Evolutionary conservation across 2,888 invertebrate genomes (phyloP).

Genomic region (Hypselothyrea guttata): DNA sequence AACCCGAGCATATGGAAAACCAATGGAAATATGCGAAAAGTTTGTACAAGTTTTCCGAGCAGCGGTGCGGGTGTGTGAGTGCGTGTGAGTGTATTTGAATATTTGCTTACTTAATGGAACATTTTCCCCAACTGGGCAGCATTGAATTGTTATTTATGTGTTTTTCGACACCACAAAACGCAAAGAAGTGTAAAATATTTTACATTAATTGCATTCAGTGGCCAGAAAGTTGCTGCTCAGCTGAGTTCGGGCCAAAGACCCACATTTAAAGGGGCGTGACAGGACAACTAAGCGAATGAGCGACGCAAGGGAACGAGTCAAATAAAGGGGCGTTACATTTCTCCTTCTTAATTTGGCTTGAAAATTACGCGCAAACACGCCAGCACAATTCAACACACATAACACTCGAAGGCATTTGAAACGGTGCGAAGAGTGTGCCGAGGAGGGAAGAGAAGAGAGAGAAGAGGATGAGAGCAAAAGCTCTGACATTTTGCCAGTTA

Average conservation of each 20-base stretch:
- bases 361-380: slow-evolving; percentile 36
- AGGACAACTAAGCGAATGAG: slow-evolving; percentile 20
- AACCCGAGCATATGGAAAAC: slow-evolving; percentile 5
- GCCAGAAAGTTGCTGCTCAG: slow-evolving; percentile 28
- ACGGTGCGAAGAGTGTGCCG: neutral
- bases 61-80: neutral
- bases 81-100: slow-evolving; percentile 15
- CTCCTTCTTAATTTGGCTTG: slow-evolving; percentile 18
- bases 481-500: slow-evolving; percentile 60
- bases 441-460: neutral
- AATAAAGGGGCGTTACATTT: slow-evolving; percentile 14
- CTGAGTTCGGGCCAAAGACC: neutral
- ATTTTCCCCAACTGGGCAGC: slow-evolving; percentile 37
- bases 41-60: slow-evolving; percentile 26
- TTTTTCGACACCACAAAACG: slow-evolving; percentile 27
- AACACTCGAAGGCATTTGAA: slow-evolving; percentile 4
- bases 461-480: slow-evolving; percentile 3
- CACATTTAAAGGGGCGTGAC: slow-evolving; percentile 13
- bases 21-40: slow-evolving; percentile 23
- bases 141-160: slow-evolving; percentile 50
- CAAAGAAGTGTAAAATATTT: slow-evolving; percentile 62
- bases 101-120: slow-evolving; percentile 51
- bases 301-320: neutral
- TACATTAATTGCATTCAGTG: slow-evolving; percentile 51
- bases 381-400: slow-evolving; percentile 19